Conservation (phyloP, 1,140 invertebrate species). For the Papilio dardanus region DNA sequence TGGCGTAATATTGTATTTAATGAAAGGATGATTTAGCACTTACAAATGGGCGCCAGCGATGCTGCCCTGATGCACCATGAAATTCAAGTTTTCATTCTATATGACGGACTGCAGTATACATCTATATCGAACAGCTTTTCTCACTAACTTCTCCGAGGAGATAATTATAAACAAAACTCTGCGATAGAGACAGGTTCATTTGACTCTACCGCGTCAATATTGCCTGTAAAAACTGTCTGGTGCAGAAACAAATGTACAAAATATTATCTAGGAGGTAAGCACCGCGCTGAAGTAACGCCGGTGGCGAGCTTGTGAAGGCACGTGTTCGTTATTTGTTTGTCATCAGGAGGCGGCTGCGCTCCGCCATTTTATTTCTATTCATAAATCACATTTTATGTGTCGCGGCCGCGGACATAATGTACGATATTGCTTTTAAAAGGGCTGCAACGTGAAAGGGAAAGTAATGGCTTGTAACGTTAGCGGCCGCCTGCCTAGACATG, state of each 20-base stretch:
- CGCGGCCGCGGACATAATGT: background rate
- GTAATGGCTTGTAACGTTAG: slow-evolving; percentile 18
- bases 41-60: too few relatives aligned
- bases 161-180: too few relatives aligned
- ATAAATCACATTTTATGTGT: slow-evolving; percentile 23
- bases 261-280: background rate
- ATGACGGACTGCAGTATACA: too few relatives aligned
- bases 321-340: slow-evolving; percentile 13
- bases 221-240: background rate
- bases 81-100: too few relatives aligned
- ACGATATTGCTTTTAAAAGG: slow-evolving; percentile 23
- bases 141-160: too few relatives aligned
- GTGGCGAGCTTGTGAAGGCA: background rate
- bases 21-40: too few relatives aligned
- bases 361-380: slow-evolving; percentile 20
- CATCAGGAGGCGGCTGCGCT: slow-evolving; percentile 2
- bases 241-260: background rate
- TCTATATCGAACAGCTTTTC: too few relatives aligned
- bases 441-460: slow-evolving; percentile 22
- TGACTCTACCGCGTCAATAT: background rate
- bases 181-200: background rate
- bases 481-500: background rate
- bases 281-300: background rate
- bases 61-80: too few relatives aligned
- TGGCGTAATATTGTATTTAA: too few relatives aligned